Evolutionary conservation across 92 coral and sea anemone genomes (phyloP), one percentile per base, ranked within the genome.

Genomic region (Bergia sp.): DNA sequence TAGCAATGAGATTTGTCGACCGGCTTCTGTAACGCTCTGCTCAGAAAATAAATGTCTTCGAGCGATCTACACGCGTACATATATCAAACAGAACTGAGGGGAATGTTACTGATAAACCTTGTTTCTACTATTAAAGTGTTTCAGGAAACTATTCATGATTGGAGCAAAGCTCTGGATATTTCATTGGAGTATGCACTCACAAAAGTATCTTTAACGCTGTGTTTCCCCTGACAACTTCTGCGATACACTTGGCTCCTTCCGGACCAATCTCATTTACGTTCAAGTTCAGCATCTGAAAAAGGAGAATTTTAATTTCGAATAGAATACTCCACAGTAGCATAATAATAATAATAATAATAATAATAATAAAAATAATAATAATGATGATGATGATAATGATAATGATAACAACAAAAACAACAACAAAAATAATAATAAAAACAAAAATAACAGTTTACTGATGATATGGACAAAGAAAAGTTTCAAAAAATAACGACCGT

Each of bases 211-310:
- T 91, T 29, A 97, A 91, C 7, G 98, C 90, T 80, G 92, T 93
- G 93, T 91, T 95, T 87, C 88, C 91, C 79, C 86, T 94, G 81
- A 97, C 77, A 37, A 96, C 89, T 4, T 92, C 93, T 43, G 99
- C 98, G 37, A 97, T 89, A 81, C 90, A 94, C 53, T 88, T 88
- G 12, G 98, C 96, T 8, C 99, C 99, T 36, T 91, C 93, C 6
- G 97, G 94, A 44, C 98, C 96, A 40, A 97, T 90, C 13, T 89
- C 86, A 73, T 97, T 97, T 57, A 97, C 93, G 89, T 95, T 97
- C 42, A 97, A 81, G 85, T 97, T 97, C 86, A 97, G 90, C 99
- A 97, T 95, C 99, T 97, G 79, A 74, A 37, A 55, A 42, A 69
- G 44, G 81, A 53, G 41, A 42, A 37, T 18, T 9, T 7, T 41